Conservation (phyloP, 2,797 vertebrate genomes). For the Rhynchotus rufescens region DNA sequence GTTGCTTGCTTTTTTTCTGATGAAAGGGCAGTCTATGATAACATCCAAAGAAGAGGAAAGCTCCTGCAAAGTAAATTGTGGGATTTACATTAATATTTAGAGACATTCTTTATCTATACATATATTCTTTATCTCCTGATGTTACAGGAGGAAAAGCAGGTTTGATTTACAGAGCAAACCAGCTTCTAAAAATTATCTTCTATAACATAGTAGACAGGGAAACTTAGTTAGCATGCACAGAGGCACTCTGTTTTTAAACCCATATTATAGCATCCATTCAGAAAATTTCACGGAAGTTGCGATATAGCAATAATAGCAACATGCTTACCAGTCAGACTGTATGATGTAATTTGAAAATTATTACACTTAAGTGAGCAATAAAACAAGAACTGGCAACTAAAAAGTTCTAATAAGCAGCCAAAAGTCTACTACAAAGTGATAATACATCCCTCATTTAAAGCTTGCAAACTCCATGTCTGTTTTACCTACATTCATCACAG, state of each 20-base stretch:
- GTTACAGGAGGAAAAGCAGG: neutral
- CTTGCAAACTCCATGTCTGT: neutral
- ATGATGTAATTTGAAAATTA: neutral
- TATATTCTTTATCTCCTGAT: neutral
- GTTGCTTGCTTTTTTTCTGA: neutral
- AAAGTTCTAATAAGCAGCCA: neutral
- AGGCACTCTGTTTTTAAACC: neutral
- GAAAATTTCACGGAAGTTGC: neutral
- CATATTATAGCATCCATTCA: neutral
- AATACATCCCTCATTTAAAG: neutral
- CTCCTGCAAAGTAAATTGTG: neutral
- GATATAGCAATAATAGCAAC: neutral
- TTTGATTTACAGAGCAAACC: neutral
- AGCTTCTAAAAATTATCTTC: neutral
- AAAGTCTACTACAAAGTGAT: neutral
- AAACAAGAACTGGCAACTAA: neutral
- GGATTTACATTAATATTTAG: neutral
- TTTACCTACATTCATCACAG: neutral
- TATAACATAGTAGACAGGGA: rapidly evolving
- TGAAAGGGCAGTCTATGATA: neutral
- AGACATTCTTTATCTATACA: neutral
- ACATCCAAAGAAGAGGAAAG: neutral
- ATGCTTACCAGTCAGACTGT: neutral
- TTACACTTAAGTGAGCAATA: neutral
- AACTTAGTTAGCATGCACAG: rapidly evolving